Evolutionary conservation across 2,888 invertebrate genomes (phyloP).

Genomic region (Nasonia oneida): DNA sequence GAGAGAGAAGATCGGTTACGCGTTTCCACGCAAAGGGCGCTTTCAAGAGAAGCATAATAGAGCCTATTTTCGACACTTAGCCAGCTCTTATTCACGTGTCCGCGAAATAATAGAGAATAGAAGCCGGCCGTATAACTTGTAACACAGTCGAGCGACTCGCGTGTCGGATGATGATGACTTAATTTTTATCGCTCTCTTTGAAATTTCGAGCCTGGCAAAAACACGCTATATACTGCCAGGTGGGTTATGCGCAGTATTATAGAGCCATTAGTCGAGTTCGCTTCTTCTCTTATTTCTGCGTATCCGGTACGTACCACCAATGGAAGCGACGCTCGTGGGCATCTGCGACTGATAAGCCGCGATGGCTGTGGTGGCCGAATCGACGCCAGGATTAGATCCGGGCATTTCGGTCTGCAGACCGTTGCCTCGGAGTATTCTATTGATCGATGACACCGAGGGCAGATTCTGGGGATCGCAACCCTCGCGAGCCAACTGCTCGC

Average conservation of each 20-base stretch:
- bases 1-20: constrained; percentile 21
- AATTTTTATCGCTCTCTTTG: too few relatives aligned
- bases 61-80: too few relatives aligned
- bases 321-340: constrained; percentile 38
- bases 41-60: too few relatives aligned
- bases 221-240: not conserved
- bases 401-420: constrained; percentile 86
- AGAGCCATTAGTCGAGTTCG: too few relatives aligned
- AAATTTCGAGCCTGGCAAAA: too few relatives aligned
- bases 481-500: constrained; percentile 93
- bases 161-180: too few relatives aligned
- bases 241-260: not conserved
- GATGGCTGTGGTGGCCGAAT: constrained; percentile 66
- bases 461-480: constrained; percentile 94
- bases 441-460: constrained; percentile 96
- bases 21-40: not conserved
- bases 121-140: too few relatives aligned
- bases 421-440: constrained; percentile 93
- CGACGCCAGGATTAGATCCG: constrained; percentile 62
- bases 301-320: constrained; percentile 41
- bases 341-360: constrained; percentile 62
- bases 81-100: too few relatives aligned
- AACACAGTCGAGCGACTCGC: too few relatives aligned
- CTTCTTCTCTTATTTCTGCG: constrained; percentile 6
- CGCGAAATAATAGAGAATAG: too few relatives aligned